Conservation (phyloP, 2,888 invertebrate species). For the Ecdyonurus torrentis region DNA sequence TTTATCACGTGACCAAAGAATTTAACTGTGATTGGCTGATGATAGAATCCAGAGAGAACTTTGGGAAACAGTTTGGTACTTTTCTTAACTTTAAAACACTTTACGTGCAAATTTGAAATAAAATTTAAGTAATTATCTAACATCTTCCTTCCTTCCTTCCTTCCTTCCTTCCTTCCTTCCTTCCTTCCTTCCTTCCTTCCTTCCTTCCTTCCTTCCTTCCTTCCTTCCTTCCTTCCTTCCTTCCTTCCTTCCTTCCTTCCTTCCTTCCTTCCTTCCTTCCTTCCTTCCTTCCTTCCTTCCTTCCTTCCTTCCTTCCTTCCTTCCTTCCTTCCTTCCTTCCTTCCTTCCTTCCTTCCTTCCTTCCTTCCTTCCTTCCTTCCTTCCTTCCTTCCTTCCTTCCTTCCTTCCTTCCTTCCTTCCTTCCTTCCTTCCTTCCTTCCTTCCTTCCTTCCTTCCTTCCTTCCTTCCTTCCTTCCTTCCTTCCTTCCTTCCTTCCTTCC, state of each 20-base stretch:
- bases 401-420: too few species aligned
- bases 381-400: too few species aligned
- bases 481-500: constrained; percentile 8
- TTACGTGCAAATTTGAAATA: too few species aligned
- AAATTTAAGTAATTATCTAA: too few species aligned
- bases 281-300: constrained; percentile 7
- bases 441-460: constrained; percentile 8
- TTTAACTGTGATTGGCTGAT: too few species aligned
- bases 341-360: constrained; percentile 7
- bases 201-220: constrained; percentile 6
- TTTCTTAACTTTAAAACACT: too few species aligned
- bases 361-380: constrained; percentile 8
- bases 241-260: constrained; percentile 7
- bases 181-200: constrained; percentile 7
- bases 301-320: constrained; percentile 6
- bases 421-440: constrained; percentile 6
- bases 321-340: constrained; percentile 7
- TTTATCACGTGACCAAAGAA: too few species aligned
- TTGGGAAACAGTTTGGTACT: too few species aligned
- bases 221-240: constrained; percentile 7
- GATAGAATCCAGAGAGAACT: too few species aligned
- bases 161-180: constrained; percentile 7
- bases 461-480: constrained; percentile 7
- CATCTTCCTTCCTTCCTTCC: constrained; percentile 8
- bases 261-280: constrained; percentile 7